phyloP scores from a whole-genome alignment of 2,888 invertebrate genomes.

The Synergus japonicus region DNA sequence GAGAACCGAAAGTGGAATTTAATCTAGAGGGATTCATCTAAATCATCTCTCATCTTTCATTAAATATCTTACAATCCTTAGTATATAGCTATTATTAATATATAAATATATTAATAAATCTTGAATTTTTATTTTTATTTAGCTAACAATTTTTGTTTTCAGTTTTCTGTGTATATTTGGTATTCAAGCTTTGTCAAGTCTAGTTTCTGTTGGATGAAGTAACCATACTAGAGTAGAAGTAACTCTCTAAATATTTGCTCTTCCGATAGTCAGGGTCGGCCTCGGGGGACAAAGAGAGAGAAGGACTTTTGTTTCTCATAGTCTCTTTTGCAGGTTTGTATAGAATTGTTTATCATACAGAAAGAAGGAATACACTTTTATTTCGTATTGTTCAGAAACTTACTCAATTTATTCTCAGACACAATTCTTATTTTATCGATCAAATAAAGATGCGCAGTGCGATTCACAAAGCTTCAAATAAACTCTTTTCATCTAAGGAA shows the following conservation, averaged over 20 bases:
- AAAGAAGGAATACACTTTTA: not conserved
- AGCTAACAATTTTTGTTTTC: not conserved
- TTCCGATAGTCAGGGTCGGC: conserved; percentile 22
- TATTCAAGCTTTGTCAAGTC: conserved; percentile 10
- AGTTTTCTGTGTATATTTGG: not conserved
- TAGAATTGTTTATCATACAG: conserved; percentile 13
- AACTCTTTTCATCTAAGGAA: no score
- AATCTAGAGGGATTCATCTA: not conserved
- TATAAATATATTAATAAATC: no score
- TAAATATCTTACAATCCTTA: not conserved
- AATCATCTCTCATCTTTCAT: not conserved
- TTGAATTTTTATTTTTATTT: no score
- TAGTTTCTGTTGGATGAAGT: not conserved
- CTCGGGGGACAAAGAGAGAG: conserved; percentile 9
- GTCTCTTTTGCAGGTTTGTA: conserved; percentile 34
- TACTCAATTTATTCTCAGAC: not conserved
- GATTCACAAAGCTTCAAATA: no score
- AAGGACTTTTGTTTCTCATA: conserved; percentile 21
- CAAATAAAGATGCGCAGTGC: not conserved
- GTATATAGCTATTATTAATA: no score
- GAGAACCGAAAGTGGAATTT: no score
- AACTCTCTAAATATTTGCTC: conserved; percentile 30
- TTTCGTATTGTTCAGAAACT: conserved; percentile 52
- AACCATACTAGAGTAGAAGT: conserved; percentile 10
- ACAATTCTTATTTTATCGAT: not conserved